Evolutionary conservation across 1,140 invertebrate genomes (phyloP), one percentile per base, ranked within the genome.

Genomic region (Zophobas atratus): DNA sequence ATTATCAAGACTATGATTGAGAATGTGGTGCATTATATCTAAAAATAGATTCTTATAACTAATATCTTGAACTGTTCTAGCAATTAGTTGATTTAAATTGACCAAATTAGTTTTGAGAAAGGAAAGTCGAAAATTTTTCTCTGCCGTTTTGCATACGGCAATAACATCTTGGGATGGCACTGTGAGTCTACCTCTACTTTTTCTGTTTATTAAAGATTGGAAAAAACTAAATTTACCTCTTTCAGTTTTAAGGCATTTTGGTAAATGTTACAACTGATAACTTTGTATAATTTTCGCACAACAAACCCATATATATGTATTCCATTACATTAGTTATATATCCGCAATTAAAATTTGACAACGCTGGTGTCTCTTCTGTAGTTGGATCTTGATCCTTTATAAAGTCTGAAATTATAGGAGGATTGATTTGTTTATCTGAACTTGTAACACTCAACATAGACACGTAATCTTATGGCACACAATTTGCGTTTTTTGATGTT

Each of bases 11-110:
- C 49, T 43, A 8, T 71, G 70, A 4, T 71, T 8, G 3, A 71
- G 49, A 46, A 71, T 46, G 35, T 71, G 70, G 2, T 67, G 4
- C 33, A 4, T 34, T 34, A 67, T 4, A 5, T 5, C 60, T 34
- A 35, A 39, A 67, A 67, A 67, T 56, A 36, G 4, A 5, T 67
- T 38, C 33, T 2, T 36, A 34, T 5, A 33, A 67, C 36, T 67
- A 4, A 67, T 5, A 34, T 39, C 5, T n/a, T 36, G n/a, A 4
- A 4, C 4, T 67, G 36, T 5, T 3, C 20, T 20, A 20, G 20
- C 20, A 20, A 20, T 20, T 20, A 20, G 20, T 20, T 20, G 20
- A 20, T 20, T 20, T 20, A 20, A 20, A 20, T 20, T 20, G n/a
- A 5, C 34, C 4, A 56, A 4, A 56, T 32, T 56, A 56, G 5